Percentiles rank a stretch among this genome's conserved stretches.
Evolutionary conservation across 2,797 vertebrate species (phyloP).

Genomic region (Apogon talboti): DNA sequence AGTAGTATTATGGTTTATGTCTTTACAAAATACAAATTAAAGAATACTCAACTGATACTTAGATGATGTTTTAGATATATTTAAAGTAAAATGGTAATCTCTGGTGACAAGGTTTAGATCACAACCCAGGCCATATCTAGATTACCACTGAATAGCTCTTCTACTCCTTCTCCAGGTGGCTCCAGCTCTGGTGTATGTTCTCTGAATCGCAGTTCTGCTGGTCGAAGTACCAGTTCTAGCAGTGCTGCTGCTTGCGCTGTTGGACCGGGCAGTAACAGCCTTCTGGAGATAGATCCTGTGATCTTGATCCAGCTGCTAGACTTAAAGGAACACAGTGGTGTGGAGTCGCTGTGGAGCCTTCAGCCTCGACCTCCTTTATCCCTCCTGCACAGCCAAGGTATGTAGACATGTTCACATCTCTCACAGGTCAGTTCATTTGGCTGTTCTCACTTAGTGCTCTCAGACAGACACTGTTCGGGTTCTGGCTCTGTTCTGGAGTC

Average conservation of each 20-base stretch:
- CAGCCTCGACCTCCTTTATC: constrained; percentile 93
- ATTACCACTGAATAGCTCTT: neutral
- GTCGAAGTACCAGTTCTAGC: constrained; percentile 14
- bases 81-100: neutral
- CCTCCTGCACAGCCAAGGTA: constrained; percentile 91
- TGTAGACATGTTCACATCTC: constrained; percentile 1
- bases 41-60: no score
- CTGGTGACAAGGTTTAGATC: no score
- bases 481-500: no score
- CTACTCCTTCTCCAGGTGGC: constrained; percentile 52
- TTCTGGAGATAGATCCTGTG: constrained; percentile 95
- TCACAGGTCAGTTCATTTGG: neutral
- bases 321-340: constrained; percentile 91
- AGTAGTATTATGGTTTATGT: no score
- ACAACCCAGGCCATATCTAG: neutral
- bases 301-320: constrained; percentile 97
- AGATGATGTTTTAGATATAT: no score
- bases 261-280: constrained; percentile 75
- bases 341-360: constrained; percentile 96
- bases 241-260: constrained; percentile 53
- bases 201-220: constrained; percentile 76
- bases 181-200: constrained; percentile 78
- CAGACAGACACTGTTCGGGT: no score
- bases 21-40: no score
- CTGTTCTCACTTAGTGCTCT: neutral